phyloP scores from a whole-genome alignment of 2,113 vertebrate genomes.

The Tauraco erythrolophus region DNA sequence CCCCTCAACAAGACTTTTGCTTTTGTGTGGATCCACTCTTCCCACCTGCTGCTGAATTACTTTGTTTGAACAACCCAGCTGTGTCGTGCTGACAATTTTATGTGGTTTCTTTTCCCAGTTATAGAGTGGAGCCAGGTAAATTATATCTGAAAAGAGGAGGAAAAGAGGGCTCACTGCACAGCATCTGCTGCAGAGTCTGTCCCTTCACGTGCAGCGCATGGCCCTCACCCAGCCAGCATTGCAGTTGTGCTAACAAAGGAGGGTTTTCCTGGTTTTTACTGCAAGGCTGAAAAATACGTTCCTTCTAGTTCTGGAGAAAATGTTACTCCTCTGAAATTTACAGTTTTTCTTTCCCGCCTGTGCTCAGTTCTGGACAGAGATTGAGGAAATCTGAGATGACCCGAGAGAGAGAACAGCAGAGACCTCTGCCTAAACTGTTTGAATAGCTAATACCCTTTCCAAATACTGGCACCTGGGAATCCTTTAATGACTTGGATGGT shows the following conservation, averaged over 20 bases:
- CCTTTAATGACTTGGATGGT: slow-evolving; percentile 49
- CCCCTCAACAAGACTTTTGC: background rate
- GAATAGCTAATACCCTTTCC: slow-evolving; percentile 58
- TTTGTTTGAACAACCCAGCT: background rate
- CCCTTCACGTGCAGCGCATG: background rate
- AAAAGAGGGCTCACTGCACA: background rate
- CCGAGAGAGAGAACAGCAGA: slow-evolving; percentile 41
- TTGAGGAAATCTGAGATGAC: slow-evolving; percentile 55
- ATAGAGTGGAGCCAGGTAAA: background rate
- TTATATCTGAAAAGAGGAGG: background rate
- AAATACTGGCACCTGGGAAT: slow-evolving; percentile 65
- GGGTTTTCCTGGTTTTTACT: background rate
- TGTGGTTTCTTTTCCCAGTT: background rate
- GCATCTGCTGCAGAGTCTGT: background rate
- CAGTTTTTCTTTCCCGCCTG: background rate
- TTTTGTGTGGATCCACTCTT: background rate
- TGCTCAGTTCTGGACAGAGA: background rate
- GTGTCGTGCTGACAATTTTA: background rate
- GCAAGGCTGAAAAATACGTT: background rate
- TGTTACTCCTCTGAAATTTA: background rate
- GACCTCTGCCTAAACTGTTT: slow-evolving; percentile 51
- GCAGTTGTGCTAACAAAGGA: background rate
- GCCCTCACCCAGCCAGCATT: background rate
- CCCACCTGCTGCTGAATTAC: background rate
- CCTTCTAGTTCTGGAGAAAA: background rate